Base-by-base conservation (phyloP, 2,113 vertebrate species). In the Semnornis frantzii region DNA sequence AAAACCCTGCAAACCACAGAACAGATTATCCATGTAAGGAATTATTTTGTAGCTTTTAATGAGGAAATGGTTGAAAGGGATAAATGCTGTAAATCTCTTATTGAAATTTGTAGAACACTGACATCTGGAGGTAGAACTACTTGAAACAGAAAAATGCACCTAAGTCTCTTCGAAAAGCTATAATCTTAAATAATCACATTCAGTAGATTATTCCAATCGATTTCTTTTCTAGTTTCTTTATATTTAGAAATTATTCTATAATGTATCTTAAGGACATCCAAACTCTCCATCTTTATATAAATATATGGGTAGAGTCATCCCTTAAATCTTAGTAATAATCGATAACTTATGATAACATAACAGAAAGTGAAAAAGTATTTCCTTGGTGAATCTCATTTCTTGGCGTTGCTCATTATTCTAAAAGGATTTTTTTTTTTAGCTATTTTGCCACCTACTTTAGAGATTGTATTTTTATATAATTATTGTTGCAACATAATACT, bases 91-190 rank as follows among this genome's bases (percentile, higher is more conserved):
- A 8, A 79, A 60, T 60, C 44, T 34, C 52, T 9, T 23, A 25
- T 4, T 19, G 65, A 80, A 21, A 17, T n/a, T 42, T 92, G 79
- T 72, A 30, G 4, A 37, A 92, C 74, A 18, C 86, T 85, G 97
- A 86, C 98, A 96, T 93, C 98, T 97, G 93, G 93, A 95, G 98
- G 96, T 28, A 63, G 63, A 83, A 21, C 20, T 15, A 2, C n/a
- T 25, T 18, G 27, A 59, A 58, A 5, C 9, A 42, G 50, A 48
- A 77, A 44, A 52, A 66, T 21, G 25, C 4, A 27, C 21, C 8
- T 57, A 10, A 25, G 2, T 13, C 2, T 1, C 9, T 83, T 58
- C 33, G 17, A 60, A 16, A 52, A 2, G 15, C 6, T 14, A 15
- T 20, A 23, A 28, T 50, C 71, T 66, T 34, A 70, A 70, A 66